A percentile compares a stretch with the other conserved stretches of the same genome.
These are phyloP conservation scores for Laothoe populi DNA, from an alignment of 2,888 invertebrate species.

Conservation along the genomic window DNA sequence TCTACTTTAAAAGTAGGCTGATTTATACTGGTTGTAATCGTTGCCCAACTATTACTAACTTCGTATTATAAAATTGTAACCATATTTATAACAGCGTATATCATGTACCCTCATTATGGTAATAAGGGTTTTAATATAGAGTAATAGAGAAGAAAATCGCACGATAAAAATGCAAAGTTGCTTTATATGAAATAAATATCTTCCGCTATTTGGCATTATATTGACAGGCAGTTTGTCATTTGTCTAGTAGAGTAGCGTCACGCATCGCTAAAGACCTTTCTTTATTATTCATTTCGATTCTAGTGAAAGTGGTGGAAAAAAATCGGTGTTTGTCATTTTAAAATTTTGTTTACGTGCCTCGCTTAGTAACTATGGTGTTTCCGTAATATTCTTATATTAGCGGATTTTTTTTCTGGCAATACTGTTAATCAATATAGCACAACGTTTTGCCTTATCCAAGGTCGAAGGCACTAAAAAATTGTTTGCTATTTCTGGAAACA, in stretches of 20 bases:
- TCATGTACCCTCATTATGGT: background rate
- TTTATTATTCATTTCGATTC: conserved; percentile 63
- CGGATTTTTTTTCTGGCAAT: conserved; percentile 36
- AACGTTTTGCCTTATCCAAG: background rate
- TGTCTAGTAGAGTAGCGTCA: conserved; percentile 37
- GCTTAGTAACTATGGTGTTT: conserved; percentile 55
- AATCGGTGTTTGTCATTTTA: conserved; percentile 67
- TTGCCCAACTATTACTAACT: background rate
- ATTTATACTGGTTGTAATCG: background rate
- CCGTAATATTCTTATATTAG: conserved; percentile 50
- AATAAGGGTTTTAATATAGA: background rate
- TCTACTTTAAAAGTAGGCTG: background rate
- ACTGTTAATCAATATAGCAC: background rate
- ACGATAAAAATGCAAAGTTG: background rate
- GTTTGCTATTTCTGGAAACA: background rate
- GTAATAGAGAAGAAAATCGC: background rate
- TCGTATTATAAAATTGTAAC: background rate
- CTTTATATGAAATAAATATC: background rate
- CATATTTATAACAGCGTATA: background rate
- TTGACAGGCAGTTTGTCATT: conserved; percentile 24
- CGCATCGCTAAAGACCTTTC: conserved; percentile 57
- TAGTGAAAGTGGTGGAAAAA: conserved; percentile 80
- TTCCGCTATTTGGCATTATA: conserved; percentile 13
- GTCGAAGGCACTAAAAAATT: background rate
- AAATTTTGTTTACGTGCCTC: conserved; percentile 66